Conservation (phyloP, 2,113 vertebrate genomes). For the Eclectus roratus region DNA sequence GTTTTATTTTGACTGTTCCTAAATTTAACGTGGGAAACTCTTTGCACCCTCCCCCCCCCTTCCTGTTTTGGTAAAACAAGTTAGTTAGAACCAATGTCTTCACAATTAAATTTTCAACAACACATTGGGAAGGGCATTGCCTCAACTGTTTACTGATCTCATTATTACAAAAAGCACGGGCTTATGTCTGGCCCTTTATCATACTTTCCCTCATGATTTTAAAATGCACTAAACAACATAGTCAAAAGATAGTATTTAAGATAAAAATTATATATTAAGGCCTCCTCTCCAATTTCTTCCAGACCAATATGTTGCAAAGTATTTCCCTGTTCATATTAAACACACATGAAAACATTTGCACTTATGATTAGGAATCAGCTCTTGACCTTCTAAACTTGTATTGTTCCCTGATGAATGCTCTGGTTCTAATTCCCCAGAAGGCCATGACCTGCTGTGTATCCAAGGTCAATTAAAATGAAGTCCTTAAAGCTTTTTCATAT, state of each 20-base stretch:
- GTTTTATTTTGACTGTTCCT: slow-evolving; percentile 43
- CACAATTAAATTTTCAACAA: slow-evolving; percentile 47
- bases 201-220: neutral
- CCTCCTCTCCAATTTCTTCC: slow-evolving; percentile 23
- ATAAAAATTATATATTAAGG: neutral
- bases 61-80: slow-evolving; percentile 52
- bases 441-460: slow-evolving; percentile 22
- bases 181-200: neutral
- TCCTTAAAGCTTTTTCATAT: slow-evolving; percentile 49
- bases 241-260: slow-evolving; percentile 12
- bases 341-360: slow-evolving; percentile 37
- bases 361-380: slow-evolving; percentile 32
- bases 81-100: slow-evolving; percentile 25
- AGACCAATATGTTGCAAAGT: slow-evolving; percentile 21
- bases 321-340: slow-evolving; percentile 47
- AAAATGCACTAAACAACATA: neutral
- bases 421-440: slow-evolving; percentile 47
- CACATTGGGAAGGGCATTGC: slow-evolving; percentile 1
- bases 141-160: slow-evolving; percentile 45
- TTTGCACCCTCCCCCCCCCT: neutral
- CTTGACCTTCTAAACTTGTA: slow-evolving; percentile 53
- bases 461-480: slow-evolving; percentile 63
- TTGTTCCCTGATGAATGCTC: slow-evolving; percentile 29
- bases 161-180: neutral
- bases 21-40: slow-evolving; percentile 62